Evolutionary conservation across 1,140 invertebrate genomes (phyloP), one percentile per base, ranked within the genome.

Genomic region (Amyelois transitella): DNA sequence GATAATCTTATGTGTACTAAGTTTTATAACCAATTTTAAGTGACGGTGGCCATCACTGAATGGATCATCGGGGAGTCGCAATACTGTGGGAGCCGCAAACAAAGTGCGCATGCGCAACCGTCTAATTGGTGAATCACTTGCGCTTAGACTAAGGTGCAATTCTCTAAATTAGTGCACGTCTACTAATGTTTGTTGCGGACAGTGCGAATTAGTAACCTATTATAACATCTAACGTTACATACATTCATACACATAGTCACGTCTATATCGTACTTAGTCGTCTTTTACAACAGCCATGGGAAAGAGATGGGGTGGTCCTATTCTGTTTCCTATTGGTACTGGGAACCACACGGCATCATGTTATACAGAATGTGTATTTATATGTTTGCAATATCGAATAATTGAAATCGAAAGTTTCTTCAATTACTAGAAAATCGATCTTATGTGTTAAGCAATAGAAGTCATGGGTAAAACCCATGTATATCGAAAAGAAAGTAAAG

Each of bases 91-190:
- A 38, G 32, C 32, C 68, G 43, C 24, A 58, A 69, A 76, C 75
- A 75, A 79, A 71, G 62, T 64, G 47, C 56, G 28, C 52, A 4
- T 38, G 32, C 62, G 62, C 63, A 62, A 70, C 62, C 32, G 55
- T 63, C 66, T 77, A 77, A 81, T 77, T 79, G 74, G 68, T 75
- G 74, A 74, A 62, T 77, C 69, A 72, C 69, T 72, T 73, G 74
- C 69, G 65, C 8, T 24, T 8, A 24, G 22, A 24, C 3, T 24
- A 8, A 4, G 32, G 32, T 8, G 32, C n/a, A 38, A 38, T 38
- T 4, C 32, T 12, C 7, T 4, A 14, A 38, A 38, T 38, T 38
- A 38, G 32, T 14, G 32, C 32, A 14, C 25, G 4, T 32, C 32
- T 38, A 14, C n/a, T 38, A 38, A 38, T 38, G 17, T 6, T 38